A percentile compares a stretch with the other conserved stretches of the same genome.
These are phyloP conservation scores for Cecropterus lyciades DNA, from an alignment of 1,140 invertebrate genomes.

Conservation along the genomic window DNA sequence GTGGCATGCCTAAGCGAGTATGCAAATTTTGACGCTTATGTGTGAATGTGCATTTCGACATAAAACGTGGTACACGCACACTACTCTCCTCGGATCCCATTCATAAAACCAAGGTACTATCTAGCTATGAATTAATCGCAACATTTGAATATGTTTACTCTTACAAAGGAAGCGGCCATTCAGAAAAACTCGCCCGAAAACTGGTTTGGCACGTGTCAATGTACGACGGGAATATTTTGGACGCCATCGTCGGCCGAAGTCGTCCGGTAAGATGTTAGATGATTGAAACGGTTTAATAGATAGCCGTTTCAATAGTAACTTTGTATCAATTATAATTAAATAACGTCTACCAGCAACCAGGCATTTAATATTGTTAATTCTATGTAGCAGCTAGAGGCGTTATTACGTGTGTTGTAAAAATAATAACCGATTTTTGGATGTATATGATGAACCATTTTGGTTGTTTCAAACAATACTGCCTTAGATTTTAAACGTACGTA, in stretches of 20 bases:
- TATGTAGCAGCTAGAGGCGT: not conserved
- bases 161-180: constrained; percentile 82
- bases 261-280: constrained; percentile 54
- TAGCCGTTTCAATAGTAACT: constrained; percentile 54
- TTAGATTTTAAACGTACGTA: no score
- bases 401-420: no score
- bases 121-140: constrained; percentile 83
- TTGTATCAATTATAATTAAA: constrained; percentile 58
- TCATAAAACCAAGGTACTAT: constrained; percentile 80
- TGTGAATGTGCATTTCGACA: constrained; percentile 58
- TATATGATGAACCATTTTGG: no score
- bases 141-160: constrained; percentile 83
- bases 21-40: constrained; percentile 67
- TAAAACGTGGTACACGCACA: constrained; percentile 56
- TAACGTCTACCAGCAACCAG: constrained; percentile 32
- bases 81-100: constrained; percentile 62
- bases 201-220: constrained; percentile 82
- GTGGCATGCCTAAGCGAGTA: constrained; percentile 72
- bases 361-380: constrained; percentile 26
- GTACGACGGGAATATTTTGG: constrained; percentile 79
- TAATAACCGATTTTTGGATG: no score
- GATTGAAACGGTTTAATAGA: constrained; percentile 72
- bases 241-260: constrained; percentile 57
- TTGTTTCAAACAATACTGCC: no score
- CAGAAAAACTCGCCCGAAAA: constrained; percentile 78